Evolutionary conservation across 2,113 vertebrate genomes (phyloP).

Genomic region (Phainopepla nitens): DNA sequence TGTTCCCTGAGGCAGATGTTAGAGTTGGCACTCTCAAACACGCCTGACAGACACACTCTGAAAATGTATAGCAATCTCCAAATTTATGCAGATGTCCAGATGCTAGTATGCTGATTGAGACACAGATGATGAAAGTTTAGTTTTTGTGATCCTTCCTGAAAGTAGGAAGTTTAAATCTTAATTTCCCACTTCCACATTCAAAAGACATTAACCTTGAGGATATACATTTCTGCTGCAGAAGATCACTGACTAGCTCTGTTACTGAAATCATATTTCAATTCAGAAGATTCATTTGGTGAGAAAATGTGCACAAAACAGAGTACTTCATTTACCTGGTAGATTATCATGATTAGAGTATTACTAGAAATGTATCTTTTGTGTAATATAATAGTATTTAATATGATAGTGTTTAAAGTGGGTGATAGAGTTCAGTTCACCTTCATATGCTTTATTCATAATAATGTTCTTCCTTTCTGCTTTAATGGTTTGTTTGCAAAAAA

Average conservation of each 20-base stretch:
- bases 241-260: background rate
- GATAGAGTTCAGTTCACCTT: background rate
- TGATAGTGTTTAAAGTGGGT: background rate
- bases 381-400: background rate
- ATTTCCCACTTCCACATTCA: background rate
- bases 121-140: background rate
- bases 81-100: slow-evolving; percentile 26
- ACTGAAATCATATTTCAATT: background rate
- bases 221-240: background rate
- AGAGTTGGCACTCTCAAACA: background rate
- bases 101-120: background rate
- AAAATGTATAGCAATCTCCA: background rate
- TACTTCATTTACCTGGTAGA: background rate
- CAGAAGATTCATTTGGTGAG: background rate
- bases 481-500: background rate
- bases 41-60: background rate
- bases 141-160: background rate
- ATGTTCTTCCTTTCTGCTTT: background rate
- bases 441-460: background rate
- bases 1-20: background rate
- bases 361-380: background rate
- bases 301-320: background rate
- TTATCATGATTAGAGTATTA: background rate
- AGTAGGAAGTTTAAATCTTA: background rate
- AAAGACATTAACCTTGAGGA: background rate